These are phyloP conservation scores for Clarias batrachus DNA, from an alignment of 2,113 vertebrate genomes.

Conservation along the genomic window DNA sequence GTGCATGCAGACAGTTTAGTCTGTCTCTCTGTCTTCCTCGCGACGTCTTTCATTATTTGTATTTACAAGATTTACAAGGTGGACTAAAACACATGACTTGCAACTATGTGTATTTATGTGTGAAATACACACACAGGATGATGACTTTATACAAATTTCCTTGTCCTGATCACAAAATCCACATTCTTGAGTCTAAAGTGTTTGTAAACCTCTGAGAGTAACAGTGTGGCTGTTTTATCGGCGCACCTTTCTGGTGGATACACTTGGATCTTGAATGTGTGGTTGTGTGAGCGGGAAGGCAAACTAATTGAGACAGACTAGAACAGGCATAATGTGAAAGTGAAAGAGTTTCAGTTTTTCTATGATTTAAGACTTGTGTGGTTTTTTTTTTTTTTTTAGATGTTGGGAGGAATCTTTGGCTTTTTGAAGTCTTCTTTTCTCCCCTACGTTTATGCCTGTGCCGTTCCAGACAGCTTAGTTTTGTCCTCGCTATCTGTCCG, in stretches of 20 bases:
- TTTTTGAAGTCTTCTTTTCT: slow-evolving; percentile 15
- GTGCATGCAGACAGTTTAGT: slow-evolving; percentile 20
- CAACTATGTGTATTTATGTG: background rate
- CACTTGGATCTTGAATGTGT: background rate
- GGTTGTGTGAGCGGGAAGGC: background rate
- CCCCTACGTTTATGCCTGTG: background rate
- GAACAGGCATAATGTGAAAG: background rate
- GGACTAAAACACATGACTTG: background rate
- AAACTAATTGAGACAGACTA: background rate
- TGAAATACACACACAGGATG: background rate
- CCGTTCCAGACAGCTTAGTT: slow-evolving; percentile 4
- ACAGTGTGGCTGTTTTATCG: background rate
- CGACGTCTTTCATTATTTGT: background rate
- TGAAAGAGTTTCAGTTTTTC: background rate
- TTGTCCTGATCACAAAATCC: background rate
- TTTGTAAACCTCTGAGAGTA: background rate
- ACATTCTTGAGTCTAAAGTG: background rate
- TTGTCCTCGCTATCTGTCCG: slow-evolving; percentile 13
- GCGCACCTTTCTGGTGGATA: background rate
- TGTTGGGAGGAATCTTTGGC: background rate
- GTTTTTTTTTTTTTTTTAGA: background rate
- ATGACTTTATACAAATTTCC: background rate
- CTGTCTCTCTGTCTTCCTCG: background rate
- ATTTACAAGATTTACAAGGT: slow-evolving; percentile 9
- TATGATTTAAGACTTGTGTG: background rate